Evolutionary conservation across 2,888 invertebrate genomes (phyloP).

Genomic region (Alcis repandata): DNA sequence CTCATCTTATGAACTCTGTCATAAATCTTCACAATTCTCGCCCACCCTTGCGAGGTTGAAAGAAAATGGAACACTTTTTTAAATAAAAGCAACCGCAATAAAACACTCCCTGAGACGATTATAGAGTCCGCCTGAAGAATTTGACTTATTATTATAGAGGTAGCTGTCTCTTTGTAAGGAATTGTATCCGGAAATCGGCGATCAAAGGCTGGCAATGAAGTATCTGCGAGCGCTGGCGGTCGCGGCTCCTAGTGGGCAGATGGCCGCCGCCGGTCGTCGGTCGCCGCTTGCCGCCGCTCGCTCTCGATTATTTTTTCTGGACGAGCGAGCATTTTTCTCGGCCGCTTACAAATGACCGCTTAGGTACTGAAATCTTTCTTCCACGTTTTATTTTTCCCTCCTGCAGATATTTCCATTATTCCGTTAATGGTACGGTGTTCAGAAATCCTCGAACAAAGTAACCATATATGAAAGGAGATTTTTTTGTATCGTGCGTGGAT

Average conservation of each 20-base stretch:
- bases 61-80: constrained; percentile 24
- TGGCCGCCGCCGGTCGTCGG: constrained; percentile 48
- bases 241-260: constrained; percentile 30
- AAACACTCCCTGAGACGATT: constrained; percentile 32
- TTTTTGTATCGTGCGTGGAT: constrained; percentile 37
- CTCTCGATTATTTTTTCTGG: constrained; percentile 79
- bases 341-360: constrained; percentile 82
- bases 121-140: constrained; percentile 29
- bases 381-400: constrained; percentile 75
- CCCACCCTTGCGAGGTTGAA: constrained; percentile 10
- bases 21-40: constrained; percentile 17
- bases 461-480: constrained; percentile 59
- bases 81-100: constrained; percentile 32
- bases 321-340: constrained; percentile 80
- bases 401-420: constrained; percentile 78
- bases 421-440: constrained; percentile 79
- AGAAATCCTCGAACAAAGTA: constrained; percentile 74
- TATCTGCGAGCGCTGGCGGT: constrained; percentile 25
- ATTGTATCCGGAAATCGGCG: constrained; percentile 48
- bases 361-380: constrained; percentile 77
- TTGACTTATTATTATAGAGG: constrained; percentile 44
- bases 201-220: constrained; percentile 45
- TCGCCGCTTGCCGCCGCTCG: constrained; percentile 42
- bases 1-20: constrained; percentile 19
- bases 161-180: constrained; percentile 44